Conservation (phyloP, 2,113 vertebrate species). For the Microcebus tavaratra region DNA sequence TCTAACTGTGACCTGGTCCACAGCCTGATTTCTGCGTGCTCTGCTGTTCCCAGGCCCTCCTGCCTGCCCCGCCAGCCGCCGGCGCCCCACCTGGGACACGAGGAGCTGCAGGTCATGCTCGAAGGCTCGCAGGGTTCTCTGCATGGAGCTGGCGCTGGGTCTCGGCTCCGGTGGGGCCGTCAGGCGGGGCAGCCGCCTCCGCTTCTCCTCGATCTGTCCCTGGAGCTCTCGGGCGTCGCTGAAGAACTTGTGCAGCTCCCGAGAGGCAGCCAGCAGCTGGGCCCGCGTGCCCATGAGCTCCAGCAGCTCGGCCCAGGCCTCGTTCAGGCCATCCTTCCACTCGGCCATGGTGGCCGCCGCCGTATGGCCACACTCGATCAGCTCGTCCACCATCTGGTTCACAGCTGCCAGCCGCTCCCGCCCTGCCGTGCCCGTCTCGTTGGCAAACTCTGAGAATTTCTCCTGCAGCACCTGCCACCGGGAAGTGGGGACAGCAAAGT, state of each 20-base stretch:
- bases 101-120: slow-evolving; percentile 96
- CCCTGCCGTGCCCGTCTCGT: slow-evolving; percentile 91
- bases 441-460: slow-evolving; percentile 95
- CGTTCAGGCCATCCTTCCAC: slow-evolving; percentile 97
- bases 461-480: slow-evolving; percentile 89
- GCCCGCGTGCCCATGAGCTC: slow-evolving; percentile 96
- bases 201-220: slow-evolving; percentile 93
- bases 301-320: slow-evolving; percentile 96
- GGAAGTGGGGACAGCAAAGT: fast-evolving
- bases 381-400: slow-evolving; percentile 98
- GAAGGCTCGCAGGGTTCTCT: slow-evolving; percentile 92
- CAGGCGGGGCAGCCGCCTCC: slow-evolving; percentile 90
- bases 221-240: slow-evolving; percentile 93
- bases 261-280: slow-evolving; percentile 94
- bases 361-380: slow-evolving; percentile 95
- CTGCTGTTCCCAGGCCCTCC: not conserved
- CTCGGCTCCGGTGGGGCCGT: slow-evolving; percentile 85
- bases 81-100: slow-evolving; percentile 88
- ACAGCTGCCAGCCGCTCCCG: slow-evolving; percentile 93
- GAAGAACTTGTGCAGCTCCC: slow-evolving; percentile 97
- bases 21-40: not conserved
- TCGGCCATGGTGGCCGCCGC: slow-evolving; percentile 96
- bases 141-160: slow-evolving; percentile 89
- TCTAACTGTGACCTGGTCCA: not conserved
- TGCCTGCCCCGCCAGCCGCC: not conserved